These are phyloP conservation scores for Polydesmus complanatus DNA, from an alignment of 2,888 invertebrate genomes.

Conservation along the genomic window DNA sequence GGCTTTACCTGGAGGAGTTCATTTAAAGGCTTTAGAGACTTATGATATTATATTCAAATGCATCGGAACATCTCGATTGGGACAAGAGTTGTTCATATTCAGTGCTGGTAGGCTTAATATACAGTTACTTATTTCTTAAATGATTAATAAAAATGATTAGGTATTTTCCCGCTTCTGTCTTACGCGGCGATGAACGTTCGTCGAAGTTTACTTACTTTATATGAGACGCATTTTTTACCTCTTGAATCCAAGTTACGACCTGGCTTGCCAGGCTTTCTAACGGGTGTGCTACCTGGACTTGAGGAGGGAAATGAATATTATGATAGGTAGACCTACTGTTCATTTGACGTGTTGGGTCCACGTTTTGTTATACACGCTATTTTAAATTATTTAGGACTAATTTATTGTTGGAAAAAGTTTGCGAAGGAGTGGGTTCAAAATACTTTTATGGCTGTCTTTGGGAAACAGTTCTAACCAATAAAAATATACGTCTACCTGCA, in stretches of 20 bases:
- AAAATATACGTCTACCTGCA: conserved; percentile 64
- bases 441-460: conserved; percentile 78
- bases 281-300: conserved; percentile 72
- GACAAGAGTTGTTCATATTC: conserved; percentile 70
- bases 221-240: conserved; percentile 76
- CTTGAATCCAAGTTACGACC: conserved; percentile 60
- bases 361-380: neutral
- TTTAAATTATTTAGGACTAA: conserved; percentile 39
- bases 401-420: conserved; percentile 51
- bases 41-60: conserved; percentile 81
- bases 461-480: conserved; percentile 70
- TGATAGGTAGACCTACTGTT: conserved; percentile 51
- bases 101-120: conserved; percentile 43
- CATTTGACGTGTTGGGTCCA: conserved; percentile 50
- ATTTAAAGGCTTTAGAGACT: conserved; percentile 77
- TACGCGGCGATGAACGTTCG: conserved; percentile 83
- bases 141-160: conserved; percentile 32
- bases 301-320: conserved; percentile 73
- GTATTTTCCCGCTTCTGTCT: conserved; percentile 73
- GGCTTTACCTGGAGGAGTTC: conserved; percentile 77
- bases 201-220: conserved; percentile 61
- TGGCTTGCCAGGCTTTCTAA: conserved; percentile 71
- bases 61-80: conserved; percentile 61
- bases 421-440: conserved; percentile 56
- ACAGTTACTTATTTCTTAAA: neutral